A percentile compares a stretch with the other conserved stretches of the same genome.
Evolutionary conservation across 2,113 vertebrate species (phyloP).

Genomic region (Motacilla alba): DNA sequence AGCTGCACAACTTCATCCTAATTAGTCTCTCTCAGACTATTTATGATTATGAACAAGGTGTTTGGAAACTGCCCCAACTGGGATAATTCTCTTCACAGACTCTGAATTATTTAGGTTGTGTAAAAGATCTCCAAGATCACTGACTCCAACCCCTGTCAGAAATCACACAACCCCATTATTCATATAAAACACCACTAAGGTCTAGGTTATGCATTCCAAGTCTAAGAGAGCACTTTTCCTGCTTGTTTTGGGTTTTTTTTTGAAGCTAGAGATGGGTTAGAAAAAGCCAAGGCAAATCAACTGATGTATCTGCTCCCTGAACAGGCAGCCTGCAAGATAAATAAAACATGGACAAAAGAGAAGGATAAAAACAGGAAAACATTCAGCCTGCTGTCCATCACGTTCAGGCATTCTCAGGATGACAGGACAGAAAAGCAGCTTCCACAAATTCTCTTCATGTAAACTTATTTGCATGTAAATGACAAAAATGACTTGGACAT

Average conservation of each 20-base stretch:
- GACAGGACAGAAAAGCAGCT: not conserved
- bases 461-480: not conserved
- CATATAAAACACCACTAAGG: not conserved
- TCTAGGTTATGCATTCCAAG: not conserved
- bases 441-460: not conserved
- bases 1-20: not conserved
- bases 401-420: not conserved
- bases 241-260: not conserved
- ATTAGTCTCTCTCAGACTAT: not conserved
- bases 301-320: not conserved
- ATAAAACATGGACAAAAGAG: not conserved
- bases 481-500: not conserved
- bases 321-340: not conserved
- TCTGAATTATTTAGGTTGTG: not conserved
- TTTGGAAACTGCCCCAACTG: not conserved
- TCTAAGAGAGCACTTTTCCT: not conserved
- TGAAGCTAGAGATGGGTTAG: not conserved
- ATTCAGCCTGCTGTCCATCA: not conserved
- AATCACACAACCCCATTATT: not conserved
- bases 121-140: not conserved
- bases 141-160: not conserved
- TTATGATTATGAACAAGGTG: not conserved
- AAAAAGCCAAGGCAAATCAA: not conserved
- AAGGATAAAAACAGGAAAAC: not conserved
- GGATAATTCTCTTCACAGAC: not conserved